Evolutionary conservation across 2,888 invertebrate genomes (phyloP).

Genomic region (Lasius fuliginosus): DNA sequence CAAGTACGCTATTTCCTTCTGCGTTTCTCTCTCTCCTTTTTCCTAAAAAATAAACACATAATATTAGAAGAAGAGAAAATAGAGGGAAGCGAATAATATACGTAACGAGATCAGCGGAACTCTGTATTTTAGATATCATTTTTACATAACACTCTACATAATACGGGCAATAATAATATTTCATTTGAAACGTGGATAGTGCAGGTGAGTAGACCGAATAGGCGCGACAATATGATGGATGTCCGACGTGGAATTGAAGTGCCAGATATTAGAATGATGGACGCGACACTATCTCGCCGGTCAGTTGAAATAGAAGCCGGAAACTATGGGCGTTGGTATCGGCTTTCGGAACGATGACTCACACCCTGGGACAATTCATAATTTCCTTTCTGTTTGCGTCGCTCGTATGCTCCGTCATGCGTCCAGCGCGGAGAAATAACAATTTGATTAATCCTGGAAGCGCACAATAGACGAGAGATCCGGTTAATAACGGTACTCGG

Average conservation of each 20-base stretch:
- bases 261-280: constrained; percentile 49
- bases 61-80: not conserved
- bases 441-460: constrained; percentile 41
- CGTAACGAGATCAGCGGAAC: not conserved
- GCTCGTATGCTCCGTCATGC: constrained; percentile 35
- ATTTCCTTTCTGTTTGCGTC: constrained; percentile 55
- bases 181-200: constrained; percentile 13
- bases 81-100: not conserved
- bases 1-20: not conserved
- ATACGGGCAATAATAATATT: not conserved
- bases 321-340: constrained; percentile 62
- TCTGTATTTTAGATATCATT: not conserved
- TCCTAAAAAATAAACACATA: not conserved
- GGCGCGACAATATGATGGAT: constrained; percentile 37
- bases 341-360: constrained; percentile 67
- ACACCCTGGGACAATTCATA: constrained; percentile 48
- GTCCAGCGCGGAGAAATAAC: constrained; percentile 19
- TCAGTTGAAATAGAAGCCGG: constrained; percentile 64
- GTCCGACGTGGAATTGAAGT: constrained; percentile 37
- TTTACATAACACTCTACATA: not conserved
- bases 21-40: not conserved
- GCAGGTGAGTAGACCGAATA: constrained; percentile 35
- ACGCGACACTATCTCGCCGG: constrained; percentile 55
- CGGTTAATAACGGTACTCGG: not conserved
- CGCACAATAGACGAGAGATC: not conserved